Evolutionary conservation across 2,888 invertebrate genomes (phyloP).

Genomic region (Stenotaenia linearis): DNA sequence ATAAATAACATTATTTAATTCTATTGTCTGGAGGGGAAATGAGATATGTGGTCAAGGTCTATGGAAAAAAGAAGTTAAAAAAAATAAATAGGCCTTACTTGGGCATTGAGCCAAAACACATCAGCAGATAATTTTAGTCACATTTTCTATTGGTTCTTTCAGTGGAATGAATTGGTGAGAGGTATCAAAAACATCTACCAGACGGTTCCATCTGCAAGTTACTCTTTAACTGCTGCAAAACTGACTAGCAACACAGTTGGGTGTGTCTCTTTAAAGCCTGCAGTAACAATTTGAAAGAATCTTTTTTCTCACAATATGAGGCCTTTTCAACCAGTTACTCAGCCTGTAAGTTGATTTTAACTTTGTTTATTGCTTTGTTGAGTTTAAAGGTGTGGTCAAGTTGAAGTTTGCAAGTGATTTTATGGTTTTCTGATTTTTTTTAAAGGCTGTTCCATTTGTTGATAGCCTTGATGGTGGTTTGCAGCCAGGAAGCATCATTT

Average conservation of each 20-base stretch:
- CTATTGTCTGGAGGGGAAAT: background rate
- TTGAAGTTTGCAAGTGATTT: background rate
- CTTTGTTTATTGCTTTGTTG: background rate
- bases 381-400: no score
- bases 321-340: background rate
- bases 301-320: background rate
- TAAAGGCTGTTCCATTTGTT: constrained; percentile 31
- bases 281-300: no score
- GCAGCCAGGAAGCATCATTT: constrained; percentile 27
- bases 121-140: background rate
- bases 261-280: background rate
- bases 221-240: background rate
- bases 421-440: background rate
- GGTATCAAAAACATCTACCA: background rate
- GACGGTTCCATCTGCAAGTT: no score
- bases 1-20: background rate
- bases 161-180: background rate
- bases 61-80: background rate
- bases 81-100: background rate
- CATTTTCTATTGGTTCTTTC: background rate
- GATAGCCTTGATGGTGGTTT: constrained; percentile 27
- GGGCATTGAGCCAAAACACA: background rate
- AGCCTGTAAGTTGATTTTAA: constrained; percentile 1
- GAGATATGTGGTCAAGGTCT: background rate
- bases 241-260: background rate